Conservation (phyloP, 2,797 vertebrate species). For the Crenichthys baileyi region DNA sequence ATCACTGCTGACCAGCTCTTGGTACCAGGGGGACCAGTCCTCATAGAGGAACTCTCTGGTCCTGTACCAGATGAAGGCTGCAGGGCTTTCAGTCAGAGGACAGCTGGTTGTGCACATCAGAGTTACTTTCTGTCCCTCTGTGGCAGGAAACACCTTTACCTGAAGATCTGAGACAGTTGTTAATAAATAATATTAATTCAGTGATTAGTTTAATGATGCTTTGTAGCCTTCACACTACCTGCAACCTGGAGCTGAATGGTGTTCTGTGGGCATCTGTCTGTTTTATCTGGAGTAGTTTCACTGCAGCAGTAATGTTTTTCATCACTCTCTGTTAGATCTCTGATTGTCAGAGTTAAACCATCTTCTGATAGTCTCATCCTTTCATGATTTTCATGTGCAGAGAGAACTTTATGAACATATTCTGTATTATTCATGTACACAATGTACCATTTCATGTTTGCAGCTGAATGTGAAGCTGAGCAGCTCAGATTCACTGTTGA, state of each 20-base stretch:
- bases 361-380: not conserved
- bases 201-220: no score
- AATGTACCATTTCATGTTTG: conserved; percentile 16
- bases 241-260: not conserved
- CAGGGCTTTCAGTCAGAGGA: conserved; percentile 32
- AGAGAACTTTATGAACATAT: rapidly evolving
- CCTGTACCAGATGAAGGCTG: conserved; percentile 52
- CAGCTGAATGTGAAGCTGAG: not conserved
- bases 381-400: not conserved
- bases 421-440: rapidly evolving
- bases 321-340: conserved; percentile 13
- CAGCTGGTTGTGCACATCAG: conserved; percentile 57
- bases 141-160: conserved; percentile 39
- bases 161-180: not conserved
- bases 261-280: rapidly evolving
- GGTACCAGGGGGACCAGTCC: conserved; percentile 45
- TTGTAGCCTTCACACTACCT: conserved; percentile 13
- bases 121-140: conserved; percentile 28
- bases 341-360: conserved; percentile 15
- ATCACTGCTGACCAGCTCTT: conserved; percentile 40
- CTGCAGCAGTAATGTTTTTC: conserved; percentile 1
- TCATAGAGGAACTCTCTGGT: conserved; percentile 34
- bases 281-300: not conserved
- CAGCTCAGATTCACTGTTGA: conserved; percentile 36
- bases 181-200: not conserved